These are phyloP conservation scores for Dyspetes luteomarginatus DNA, from an alignment of 2,888 invertebrate genomes.

Conservation along the genomic window DNA sequence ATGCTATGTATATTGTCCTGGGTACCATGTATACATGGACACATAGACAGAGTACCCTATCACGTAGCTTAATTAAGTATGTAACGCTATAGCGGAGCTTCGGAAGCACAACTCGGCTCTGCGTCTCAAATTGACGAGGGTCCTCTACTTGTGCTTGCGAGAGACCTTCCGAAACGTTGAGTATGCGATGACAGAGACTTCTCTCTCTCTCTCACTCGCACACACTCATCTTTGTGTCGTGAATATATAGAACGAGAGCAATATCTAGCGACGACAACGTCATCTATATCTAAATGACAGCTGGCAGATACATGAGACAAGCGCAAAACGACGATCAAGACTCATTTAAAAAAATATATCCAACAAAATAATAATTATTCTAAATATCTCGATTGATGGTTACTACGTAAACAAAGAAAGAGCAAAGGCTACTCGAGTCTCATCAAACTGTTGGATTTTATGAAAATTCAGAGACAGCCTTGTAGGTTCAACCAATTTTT, in stretches of 20 bases:
- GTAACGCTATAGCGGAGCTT: constrained; percentile 47
- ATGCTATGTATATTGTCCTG: background rate
- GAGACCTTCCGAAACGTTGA: constrained; percentile 61
- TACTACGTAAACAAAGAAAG: too few relatives aligned
- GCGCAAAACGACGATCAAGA: too few relatives aligned
- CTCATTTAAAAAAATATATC: too few relatives aligned
- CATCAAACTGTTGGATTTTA: too few relatives aligned
- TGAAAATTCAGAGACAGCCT: too few relatives aligned
- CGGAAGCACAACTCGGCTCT: constrained; percentile 34
- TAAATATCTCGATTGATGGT: too few relatives aligned
- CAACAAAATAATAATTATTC: too few relatives aligned
- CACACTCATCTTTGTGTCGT: background rate
- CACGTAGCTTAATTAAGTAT: constrained; percentile 61
- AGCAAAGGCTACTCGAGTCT: too few relatives aligned
- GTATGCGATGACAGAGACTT: constrained; percentile 56
- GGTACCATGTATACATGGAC: constrained; percentile 1
- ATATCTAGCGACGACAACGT: constrained; percentile 23
- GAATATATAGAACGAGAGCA: constrained; percentile 21
- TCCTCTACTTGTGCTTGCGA: constrained; percentile 29
- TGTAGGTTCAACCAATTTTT: too few relatives aligned
- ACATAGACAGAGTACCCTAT: constrained; percentile 41
- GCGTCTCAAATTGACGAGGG: constrained; percentile 62
- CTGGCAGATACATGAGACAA: too few relatives aligned
- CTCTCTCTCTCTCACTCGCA: constrained; percentile 14
- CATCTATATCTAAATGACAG: background rate